Percentiles rank a stretch among this genome's conserved stretches.
These are phyloP conservation scores for Heliconius eleuchia DNA, from an alignment of 1,140 invertebrate species.

Conservation along the genomic window DNA sequence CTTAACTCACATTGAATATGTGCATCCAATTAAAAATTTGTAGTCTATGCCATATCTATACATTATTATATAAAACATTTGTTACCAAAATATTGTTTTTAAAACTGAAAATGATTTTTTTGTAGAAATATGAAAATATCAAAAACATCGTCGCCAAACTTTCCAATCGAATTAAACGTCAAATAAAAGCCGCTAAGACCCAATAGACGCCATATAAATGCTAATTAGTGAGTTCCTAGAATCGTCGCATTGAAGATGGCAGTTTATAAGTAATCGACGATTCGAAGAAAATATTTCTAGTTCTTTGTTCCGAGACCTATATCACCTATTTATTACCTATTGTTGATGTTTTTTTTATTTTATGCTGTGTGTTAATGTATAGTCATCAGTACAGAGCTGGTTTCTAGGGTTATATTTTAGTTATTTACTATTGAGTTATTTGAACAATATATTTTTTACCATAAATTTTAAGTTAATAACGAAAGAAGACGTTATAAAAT, in stretches of 20 bases:
- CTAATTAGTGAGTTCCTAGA: conserved; percentile 8
- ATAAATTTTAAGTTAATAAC: too few relatives aligned
- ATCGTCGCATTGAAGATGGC: neutral
- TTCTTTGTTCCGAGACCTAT: conserved; percentile 8
- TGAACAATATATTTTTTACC: neutral
- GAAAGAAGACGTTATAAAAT: neutral
- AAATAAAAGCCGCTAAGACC: neutral
- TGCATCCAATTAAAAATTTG: too few relatives aligned
- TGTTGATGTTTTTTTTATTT: neutral
- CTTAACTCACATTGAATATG: too few relatives aligned
- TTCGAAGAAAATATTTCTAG: conserved; percentile 4
- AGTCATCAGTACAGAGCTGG: neutral
- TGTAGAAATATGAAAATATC: neutral
- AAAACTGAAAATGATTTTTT: neutral
- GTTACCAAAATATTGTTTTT: neutral
- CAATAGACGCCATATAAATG: conserved; percentile 7
- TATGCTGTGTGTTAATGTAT: neutral
- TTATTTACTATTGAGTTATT: too few relatives aligned
- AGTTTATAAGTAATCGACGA: neutral
- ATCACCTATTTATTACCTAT: conserved; percentile 12
- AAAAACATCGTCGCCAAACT: neutral
- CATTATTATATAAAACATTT: too few relatives aligned
- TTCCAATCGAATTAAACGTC: conserved; percentile 11
- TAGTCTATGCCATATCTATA: too few relatives aligned
- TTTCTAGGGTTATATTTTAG: neutral